A percentile compares a stretch with the other conserved stretches of the same genome.
Conservation (phyloP, 2,797 vertebrate genomes). For the Selene dorsalis region DNA sequence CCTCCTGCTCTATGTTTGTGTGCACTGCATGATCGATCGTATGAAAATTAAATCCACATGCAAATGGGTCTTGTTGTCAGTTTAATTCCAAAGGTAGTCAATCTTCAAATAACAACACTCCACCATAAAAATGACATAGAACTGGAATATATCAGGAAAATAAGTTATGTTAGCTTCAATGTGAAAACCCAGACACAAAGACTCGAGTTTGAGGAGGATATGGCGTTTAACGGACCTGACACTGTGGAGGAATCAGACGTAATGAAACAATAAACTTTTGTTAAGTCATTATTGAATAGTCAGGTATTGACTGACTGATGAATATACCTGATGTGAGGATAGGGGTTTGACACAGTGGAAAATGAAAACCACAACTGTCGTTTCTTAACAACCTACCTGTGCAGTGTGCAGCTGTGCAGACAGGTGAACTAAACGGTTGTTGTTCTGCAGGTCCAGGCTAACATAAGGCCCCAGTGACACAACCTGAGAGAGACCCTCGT, state of each 20-base stretch:
- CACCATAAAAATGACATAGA: background rate
- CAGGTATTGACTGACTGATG: no score
- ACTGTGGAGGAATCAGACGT: background rate
- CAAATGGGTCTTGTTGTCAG: background rate
- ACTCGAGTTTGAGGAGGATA: background rate
- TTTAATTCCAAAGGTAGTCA: background rate
- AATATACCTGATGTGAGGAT: background rate
- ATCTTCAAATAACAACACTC: background rate
- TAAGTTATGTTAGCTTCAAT: no score
- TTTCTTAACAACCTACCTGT: conserved; percentile 82
- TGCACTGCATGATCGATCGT: background rate
- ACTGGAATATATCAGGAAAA: background rate
- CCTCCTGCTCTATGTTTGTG: background rate
- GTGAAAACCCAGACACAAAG: no score
- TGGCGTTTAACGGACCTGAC: background rate
- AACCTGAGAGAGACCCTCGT: conserved; percentile 92
- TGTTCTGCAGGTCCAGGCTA: conserved; percentile 85
- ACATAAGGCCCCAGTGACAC: conserved; percentile 83
- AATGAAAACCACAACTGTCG: background rate
- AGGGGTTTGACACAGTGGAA: background rate
- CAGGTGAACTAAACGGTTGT: conserved; percentile 90
- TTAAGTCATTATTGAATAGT: background rate
- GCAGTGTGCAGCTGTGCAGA: conserved; percentile 86
- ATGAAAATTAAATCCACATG: background rate
- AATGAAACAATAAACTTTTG: background rate